A percentile compares a stretch with the other conserved stretches of the same genome.
These are phyloP conservation scores for Agrilus mali DNA, from an alignment of 2,888 invertebrate genomes.

Conservation along the genomic window DNA sequence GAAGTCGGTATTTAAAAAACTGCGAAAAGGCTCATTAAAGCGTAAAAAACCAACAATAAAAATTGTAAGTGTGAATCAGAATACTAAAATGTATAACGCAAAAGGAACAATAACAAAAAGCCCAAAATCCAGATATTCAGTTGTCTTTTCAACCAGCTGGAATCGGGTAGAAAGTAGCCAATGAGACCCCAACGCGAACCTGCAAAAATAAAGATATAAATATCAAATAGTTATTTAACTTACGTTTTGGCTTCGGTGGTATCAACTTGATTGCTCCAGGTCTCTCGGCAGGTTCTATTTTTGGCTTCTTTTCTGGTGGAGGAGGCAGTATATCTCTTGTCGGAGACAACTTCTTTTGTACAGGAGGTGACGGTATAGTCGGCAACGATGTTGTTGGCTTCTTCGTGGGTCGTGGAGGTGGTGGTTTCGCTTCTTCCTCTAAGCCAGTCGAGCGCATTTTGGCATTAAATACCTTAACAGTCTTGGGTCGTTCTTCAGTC, in stretches of 20 bases:
- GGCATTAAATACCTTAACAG: constrained; percentile 83
- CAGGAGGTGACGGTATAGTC: constrained; percentile 20
- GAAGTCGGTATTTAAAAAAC: no score
- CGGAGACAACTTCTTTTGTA: constrained; percentile 30
- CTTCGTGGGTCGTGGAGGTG: constrained; percentile 60
- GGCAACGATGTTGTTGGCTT: constrained; percentile 35
- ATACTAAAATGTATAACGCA: no score
- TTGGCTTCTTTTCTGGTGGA: constrained; percentile 67
- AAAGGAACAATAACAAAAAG: no score
- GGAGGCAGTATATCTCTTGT: constrained; percentile 25
- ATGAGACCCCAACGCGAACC: constrained; percentile 1
- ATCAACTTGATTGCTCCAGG: constrained; percentile 77
- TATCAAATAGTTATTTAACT: constrained; percentile 38
- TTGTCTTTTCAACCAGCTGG: no score
- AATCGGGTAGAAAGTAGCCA: no score
- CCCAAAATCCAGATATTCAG: no score
- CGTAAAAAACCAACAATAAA: no score
- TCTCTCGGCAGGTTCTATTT: constrained; percentile 50
- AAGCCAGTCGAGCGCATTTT: constrained; percentile 86
- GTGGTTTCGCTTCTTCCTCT: constrained; percentile 78
- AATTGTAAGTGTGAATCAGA: no score
- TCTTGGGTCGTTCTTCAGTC: constrained; percentile 64
- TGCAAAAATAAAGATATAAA: constrained; percentile 6
- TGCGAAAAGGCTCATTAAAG: no score
- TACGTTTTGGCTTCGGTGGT: constrained; percentile 83